Percentiles rank a stretch among this genome's conserved stretches.
Evolutionary conservation across 2,797 vertebrate species (phyloP).

Genomic region (Diceros bicornis): DNA sequence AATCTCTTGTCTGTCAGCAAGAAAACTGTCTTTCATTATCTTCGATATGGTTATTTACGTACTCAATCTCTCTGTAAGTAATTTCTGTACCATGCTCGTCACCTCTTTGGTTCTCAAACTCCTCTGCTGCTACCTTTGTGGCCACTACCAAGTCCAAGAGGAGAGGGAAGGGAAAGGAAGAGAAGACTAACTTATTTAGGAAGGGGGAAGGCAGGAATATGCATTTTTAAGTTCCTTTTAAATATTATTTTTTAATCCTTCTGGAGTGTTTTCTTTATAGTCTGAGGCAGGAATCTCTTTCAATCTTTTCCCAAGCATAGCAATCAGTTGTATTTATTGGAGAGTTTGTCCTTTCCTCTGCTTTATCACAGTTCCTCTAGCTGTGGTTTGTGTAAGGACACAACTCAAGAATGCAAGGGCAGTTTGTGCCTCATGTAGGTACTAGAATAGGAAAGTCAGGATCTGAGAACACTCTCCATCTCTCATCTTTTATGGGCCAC

Average conservation of each 20-base stretch:
- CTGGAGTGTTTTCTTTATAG: background rate
- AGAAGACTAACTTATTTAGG: background rate
- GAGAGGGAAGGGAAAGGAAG: background rate
- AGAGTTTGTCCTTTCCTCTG: background rate
- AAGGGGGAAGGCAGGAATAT: background rate
- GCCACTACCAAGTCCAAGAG: background rate
- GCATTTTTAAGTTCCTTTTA: background rate
- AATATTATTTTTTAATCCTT: background rate
- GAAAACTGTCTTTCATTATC: background rate
- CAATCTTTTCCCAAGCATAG: background rate
- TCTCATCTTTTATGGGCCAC: background rate
- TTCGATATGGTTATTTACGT: background rate
- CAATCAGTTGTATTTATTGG: background rate
- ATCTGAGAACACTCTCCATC: rapidly evolving
- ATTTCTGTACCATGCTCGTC: no score
- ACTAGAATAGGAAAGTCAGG: background rate
- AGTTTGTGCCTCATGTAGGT: no score
- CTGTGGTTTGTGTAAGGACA: background rate
- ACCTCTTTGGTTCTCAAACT: background rate
- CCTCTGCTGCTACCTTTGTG: background rate
- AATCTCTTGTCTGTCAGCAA: background rate
- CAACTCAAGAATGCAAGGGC: background rate
- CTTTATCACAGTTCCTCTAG: background rate
- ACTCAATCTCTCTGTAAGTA: background rate
- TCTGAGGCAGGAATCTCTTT: background rate